These are phyloP conservation scores for Anagrus nilaparvatae DNA, from an alignment of 1,140 invertebrate genomes.

Conservation along the genomic window DNA sequence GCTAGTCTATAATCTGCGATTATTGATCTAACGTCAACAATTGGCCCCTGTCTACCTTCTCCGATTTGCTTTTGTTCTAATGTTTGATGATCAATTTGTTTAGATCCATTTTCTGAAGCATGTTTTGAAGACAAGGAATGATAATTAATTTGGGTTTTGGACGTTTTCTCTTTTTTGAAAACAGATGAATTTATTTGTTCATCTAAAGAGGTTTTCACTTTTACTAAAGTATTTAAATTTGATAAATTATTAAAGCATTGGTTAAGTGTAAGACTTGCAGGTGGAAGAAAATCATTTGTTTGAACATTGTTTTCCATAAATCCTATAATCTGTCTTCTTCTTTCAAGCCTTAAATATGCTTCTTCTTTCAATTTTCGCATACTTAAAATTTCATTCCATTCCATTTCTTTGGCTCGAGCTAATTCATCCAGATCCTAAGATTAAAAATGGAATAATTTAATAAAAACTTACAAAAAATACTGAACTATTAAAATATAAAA, in stretches of 20 bases:
- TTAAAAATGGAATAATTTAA: no score
- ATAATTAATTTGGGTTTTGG: conserved; percentile 13
- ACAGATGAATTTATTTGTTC: conserved; percentile 14
- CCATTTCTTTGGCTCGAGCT: conserved; percentile 64
- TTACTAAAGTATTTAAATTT: neutral
- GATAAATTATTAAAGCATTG: conserved; percentile 8
- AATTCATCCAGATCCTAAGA: conserved; percentile 55
- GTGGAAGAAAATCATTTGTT: conserved; percentile 21
- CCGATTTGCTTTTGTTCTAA: conserved; percentile 40
- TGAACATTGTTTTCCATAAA: conserved; percentile 32
- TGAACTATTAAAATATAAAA: neutral
- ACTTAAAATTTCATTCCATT: conserved; percentile 72
- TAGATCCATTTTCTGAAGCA: neutral
- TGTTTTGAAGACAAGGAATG: conserved; percentile 14
- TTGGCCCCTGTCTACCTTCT: conserved; percentile 61
- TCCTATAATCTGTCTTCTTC: conserved; percentile 51
- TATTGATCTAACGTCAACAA: conserved; percentile 69
- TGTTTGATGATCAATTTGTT: conserved; percentile 20
- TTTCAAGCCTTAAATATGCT: conserved; percentile 54
- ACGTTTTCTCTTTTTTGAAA: conserved; percentile 21
- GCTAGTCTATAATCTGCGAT: conserved; percentile 71
- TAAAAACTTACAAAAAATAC: no score
- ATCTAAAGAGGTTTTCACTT: conserved; percentile 14
- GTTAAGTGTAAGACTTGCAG: conserved; percentile 27
- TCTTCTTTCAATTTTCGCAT: conserved; percentile 75